Conservation (phyloP, 1,140 invertebrate species). For the Vanessa atalanta region DNA sequence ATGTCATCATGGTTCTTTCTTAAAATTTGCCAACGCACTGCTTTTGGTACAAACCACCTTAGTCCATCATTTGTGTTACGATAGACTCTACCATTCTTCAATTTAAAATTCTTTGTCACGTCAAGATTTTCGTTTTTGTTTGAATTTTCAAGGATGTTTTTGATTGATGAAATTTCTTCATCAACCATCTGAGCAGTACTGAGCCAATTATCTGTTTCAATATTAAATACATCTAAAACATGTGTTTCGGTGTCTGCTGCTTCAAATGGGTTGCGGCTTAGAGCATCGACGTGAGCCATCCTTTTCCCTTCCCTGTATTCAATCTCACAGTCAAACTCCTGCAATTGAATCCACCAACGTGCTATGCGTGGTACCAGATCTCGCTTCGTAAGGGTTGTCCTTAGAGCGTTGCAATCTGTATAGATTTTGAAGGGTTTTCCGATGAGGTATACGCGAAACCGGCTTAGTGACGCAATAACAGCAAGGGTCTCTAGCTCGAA, state of each 20-base stretch:
- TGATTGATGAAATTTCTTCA: neutral
- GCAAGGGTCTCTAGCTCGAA: slow-evolving; percentile 4
- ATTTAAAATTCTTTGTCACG: neutral
- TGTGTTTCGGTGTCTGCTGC: neutral
- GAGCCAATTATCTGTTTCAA: neutral
- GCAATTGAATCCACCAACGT: slow-evolving; percentile 29
- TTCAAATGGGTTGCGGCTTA: slow-evolving; percentile 23
- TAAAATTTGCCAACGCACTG: no score
- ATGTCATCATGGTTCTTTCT: no score
- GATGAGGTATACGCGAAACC: slow-evolving; percentile 16
- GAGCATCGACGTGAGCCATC: slow-evolving; percentile 30
- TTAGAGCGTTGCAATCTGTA: slow-evolving; percentile 33
- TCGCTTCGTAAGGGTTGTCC: slow-evolving; percentile 26
- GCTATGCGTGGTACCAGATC: slow-evolving; percentile 34
- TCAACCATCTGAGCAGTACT: slow-evolving; percentile 1
- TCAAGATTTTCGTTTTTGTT: neutral
- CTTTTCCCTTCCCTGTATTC: slow-evolving; percentile 26
- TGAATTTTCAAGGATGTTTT: neutral
- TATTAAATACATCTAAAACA: neutral
- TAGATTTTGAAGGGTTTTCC: slow-evolving; percentile 34
- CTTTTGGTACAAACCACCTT: no score
- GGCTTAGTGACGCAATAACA: neutral
- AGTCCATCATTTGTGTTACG: no score
- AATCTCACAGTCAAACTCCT: slow-evolving; percentile 32
- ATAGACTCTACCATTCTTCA: no score